phyloP scores from a whole-genome alignment of 2,888 invertebrate species.

The Hybos culiciformis region DNA sequence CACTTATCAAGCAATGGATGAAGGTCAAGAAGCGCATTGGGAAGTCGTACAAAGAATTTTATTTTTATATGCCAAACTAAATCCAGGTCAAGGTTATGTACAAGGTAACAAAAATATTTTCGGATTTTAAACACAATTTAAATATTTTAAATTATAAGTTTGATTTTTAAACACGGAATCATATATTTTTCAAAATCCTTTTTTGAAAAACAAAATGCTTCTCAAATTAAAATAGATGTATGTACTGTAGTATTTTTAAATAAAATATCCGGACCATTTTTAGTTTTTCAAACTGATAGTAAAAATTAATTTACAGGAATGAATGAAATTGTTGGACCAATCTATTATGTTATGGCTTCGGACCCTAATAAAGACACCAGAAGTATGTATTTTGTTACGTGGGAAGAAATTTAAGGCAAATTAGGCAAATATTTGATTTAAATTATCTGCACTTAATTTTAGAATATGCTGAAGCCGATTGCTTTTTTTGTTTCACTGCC shows the following conservation, averaged over 20 bases:
- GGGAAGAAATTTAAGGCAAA: background rate
- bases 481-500: slow-evolving; percentile 97
- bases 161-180: no score
- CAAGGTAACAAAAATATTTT: no score
- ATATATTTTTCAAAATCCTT: no score
- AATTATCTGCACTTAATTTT: no score
- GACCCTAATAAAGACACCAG: slow-evolving; percentile 68
- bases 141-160: no score
- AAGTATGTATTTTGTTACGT: slow-evolving; percentile 48
- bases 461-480: slow-evolving; percentile 92
- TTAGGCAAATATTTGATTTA: background rate
- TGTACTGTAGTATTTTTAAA: no score
- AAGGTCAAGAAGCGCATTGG: slow-evolving; percentile 95
- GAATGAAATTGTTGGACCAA: slow-evolving; percentile 98
- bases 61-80: slow-evolving; percentile 94
- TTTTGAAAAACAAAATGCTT: no score
- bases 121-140: no score
- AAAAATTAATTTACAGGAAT: no score
- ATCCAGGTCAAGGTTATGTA: slow-evolving; percentile 91
- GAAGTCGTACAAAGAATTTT: slow-evolving; percentile 94
- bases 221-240: no score
- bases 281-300: no score
- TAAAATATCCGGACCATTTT: no score
- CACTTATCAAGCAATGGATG: slow-evolving; percentile 72
- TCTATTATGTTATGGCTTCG: slow-evolving; percentile 92